Evolutionary conservation across 2,797 vertebrate species (phyloP).

Genomic region (Malurus leucopterus): DNA sequence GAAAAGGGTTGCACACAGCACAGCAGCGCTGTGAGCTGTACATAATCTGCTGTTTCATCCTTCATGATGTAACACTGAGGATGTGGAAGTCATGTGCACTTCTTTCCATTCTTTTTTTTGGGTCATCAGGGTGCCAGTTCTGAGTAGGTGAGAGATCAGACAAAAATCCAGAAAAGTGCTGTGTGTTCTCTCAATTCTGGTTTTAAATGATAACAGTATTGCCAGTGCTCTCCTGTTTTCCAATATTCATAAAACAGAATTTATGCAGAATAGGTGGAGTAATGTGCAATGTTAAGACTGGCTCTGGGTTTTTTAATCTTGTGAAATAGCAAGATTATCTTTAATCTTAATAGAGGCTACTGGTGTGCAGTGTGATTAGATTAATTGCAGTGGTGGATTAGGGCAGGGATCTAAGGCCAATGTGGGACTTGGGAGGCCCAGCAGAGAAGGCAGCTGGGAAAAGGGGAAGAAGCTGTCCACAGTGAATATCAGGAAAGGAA

Average conservation of each 20-base stretch:
- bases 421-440: neutral
- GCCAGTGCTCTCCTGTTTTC: neutral
- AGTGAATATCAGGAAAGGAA: neutral
- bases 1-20: neutral
- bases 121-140: conserved; percentile 9
- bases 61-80: conserved; percentile 33
- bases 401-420: neutral
- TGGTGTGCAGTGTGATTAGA: neutral
- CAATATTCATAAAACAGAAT: neutral
- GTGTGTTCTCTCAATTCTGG: neutral
- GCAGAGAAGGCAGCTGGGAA: neutral
- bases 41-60: conserved; percentile 27
- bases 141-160: conserved; percentile 34
- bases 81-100: conserved; percentile 50
- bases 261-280: neutral
- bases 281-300: neutral
- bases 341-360: neutral
- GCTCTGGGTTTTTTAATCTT: neutral
- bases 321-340: conserved; percentile 28
- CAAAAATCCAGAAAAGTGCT: neutral
- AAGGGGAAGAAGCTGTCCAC: neutral
- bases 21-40: neutral
- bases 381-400: conserved; percentile 18
- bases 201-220: neutral
- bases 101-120: conserved; percentile 9